Evolutionary conservation across 2,113 vertebrate genomes (phyloP).

Genomic region (Stegastes partitus): DNA sequence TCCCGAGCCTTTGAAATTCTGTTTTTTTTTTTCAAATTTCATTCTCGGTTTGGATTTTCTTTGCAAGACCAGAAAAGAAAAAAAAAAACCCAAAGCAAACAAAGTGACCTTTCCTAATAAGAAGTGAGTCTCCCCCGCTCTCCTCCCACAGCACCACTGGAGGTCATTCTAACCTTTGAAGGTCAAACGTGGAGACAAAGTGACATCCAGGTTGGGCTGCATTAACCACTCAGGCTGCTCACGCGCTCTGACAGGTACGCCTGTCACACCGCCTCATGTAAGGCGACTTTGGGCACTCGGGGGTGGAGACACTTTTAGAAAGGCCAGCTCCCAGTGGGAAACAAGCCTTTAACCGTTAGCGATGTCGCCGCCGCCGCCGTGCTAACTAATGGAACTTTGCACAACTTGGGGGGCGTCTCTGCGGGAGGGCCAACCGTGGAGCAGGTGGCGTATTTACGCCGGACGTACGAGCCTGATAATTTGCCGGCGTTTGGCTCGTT

Average conservation of each 20-base stretch:
- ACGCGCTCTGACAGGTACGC: conserved; percentile 43
- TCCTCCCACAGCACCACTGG: conserved; percentile 43
- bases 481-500: conserved; percentile 57
- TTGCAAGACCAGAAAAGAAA: conserved; percentile 19
- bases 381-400: conserved; percentile 23
- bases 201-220: conserved; percentile 46
- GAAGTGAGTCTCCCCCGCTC: conserved; percentile 25
- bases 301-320: conserved; percentile 58
- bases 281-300: conserved; percentile 42
- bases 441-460: conserved; percentile 27
- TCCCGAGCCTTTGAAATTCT: not conserved
- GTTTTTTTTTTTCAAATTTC: not conserved
- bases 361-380: not conserved
- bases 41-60: conserved; percentile 11
- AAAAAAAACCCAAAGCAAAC: too few species aligned
- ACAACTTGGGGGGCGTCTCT: conserved; percentile 1
- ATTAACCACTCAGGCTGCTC: conserved; percentile 53
- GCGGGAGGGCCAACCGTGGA: not conserved
- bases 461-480: conserved; percentile 32
- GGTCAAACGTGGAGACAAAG: conserved; percentile 59
- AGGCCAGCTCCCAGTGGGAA: conserved; percentile 67
- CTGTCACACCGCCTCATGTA: conserved; percentile 59
- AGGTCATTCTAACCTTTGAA: conserved; percentile 77
- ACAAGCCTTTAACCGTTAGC: conserved; percentile 38
- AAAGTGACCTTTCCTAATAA: conserved; percentile 69